Base-by-base conservation (phyloP, 2,888 invertebrate species). In the Sinelater perroti region DNA sequence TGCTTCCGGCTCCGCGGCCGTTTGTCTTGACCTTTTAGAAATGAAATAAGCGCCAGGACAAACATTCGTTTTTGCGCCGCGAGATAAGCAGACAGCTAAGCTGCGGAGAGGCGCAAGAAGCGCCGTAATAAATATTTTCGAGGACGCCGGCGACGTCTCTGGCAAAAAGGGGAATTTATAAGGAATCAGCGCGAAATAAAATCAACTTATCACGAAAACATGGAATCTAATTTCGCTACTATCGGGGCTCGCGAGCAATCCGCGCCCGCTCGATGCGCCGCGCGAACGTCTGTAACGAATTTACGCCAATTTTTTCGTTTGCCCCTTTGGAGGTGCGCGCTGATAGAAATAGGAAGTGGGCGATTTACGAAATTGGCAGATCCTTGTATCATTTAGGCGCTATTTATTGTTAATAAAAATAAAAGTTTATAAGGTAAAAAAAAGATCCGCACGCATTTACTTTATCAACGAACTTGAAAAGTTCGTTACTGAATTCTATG, bases 11-110 rank as follows among this genome's bases (percentile, higher is more conserved):
- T 50, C 8, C 17, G 14, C 45, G 16, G 40, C 11, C 36, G 31
- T 40, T 20, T 33, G 42, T 56, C 50, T 24, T 57, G 57, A 52
- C 57, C 52, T 57, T 52, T 57, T 52, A 47, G 46, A 57, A 57
- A 57, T 57, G 57, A 57, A 57, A 52, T 57, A 57, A 57, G 52
- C 40, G 52, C 52, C 51, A 52, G 45, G 57, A 52, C 52, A 57
- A 36, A 52, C 51, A 52, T 52, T 57, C 33, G 44, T 52, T 57
- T 57, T 57, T 52, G 38, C 42, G 31, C 36, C 10, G 10, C 26
- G 26, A 57, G 57, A 57, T 57, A 57, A 57, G 52, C 35, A 52
- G 52, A 46, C 52, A 52, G 57, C 47, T 46, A 20, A 57, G 52
- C 45, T 45, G 47, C 46, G 57, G 47, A 57, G 52, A 52, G 56